phyloP scores from a whole-genome alignment of 92 coral and sea anemone species.

The Pocillopora meandrina region DNA sequence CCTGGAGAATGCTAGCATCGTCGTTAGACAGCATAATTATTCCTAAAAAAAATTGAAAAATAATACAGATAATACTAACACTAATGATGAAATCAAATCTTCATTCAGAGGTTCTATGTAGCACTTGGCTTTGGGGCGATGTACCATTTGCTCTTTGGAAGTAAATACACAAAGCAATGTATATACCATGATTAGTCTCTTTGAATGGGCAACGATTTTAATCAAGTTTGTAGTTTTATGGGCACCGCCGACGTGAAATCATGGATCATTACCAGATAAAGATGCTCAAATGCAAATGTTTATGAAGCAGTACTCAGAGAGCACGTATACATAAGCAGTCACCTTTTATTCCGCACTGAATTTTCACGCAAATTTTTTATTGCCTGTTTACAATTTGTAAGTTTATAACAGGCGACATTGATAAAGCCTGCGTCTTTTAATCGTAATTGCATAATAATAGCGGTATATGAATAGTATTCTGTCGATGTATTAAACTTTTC shows the following conservation, averaged over 20 bases:
- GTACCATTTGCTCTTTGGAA: no score
- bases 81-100: no score
- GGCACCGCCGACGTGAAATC: neutral
- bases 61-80: no score
- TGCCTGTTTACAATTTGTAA: neutral
- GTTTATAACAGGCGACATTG: neutral
- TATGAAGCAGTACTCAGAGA: neutral
- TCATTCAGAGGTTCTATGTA: no score
- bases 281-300: neutral
- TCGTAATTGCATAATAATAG: neutral
- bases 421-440: no score
- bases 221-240: constrained; percentile 1
- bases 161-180: no score
- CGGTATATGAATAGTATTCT: neutral
- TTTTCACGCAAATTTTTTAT: no score
- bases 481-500: neutral
- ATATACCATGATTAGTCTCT: neutral
- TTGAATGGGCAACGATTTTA: neutral
- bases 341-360: no score
- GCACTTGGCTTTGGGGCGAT: no score
- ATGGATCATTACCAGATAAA: neutral
- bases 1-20: neutral
- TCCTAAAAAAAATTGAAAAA: neutral
- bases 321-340: no score
- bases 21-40: neutral